Evolutionary conservation across 2,113 vertebrate genomes (phyloP).

Genomic region (Serinus canaria): DNA sequence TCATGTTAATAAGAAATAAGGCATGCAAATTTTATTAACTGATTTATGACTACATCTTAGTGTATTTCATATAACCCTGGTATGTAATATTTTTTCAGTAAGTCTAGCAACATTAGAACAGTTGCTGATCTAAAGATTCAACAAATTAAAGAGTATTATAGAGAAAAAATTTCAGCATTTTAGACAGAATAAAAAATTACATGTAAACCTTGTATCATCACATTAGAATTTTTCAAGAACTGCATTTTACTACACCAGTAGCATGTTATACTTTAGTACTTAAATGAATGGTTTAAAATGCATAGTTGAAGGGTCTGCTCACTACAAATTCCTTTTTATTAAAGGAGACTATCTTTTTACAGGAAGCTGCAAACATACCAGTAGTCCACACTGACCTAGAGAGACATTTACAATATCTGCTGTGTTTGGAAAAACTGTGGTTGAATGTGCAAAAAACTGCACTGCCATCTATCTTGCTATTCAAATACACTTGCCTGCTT

Average conservation of each 20-base stretch:
- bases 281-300: background rate
- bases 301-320: background rate
- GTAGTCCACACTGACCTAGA: slow-evolving; percentile 2
- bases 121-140: background rate
- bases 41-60: background rate
- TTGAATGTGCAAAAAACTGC: background rate
- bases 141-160: background rate
- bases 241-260: background rate
- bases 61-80: background rate
- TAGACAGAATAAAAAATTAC: background rate
- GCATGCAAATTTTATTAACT: background rate
- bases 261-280: background rate
- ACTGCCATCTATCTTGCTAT: background rate
- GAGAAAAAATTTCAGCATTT: background rate
- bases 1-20: background rate
- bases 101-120: background rate
- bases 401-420: slow-evolving; percentile 1
- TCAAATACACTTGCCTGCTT: background rate
- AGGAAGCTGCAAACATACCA: slow-evolving; percentile 40
- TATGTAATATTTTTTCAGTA: background rate
- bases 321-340: slow-evolving; percentile 9
- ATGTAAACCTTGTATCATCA: background rate
- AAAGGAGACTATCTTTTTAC: slow-evolving; percentile 1
- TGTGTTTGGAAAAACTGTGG: slow-evolving; percentile 7
- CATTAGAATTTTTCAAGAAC: background rate